phyloP scores from a whole-genome alignment of 92 coral and sea anemone species.

The Paramuricea clavata region DNA sequence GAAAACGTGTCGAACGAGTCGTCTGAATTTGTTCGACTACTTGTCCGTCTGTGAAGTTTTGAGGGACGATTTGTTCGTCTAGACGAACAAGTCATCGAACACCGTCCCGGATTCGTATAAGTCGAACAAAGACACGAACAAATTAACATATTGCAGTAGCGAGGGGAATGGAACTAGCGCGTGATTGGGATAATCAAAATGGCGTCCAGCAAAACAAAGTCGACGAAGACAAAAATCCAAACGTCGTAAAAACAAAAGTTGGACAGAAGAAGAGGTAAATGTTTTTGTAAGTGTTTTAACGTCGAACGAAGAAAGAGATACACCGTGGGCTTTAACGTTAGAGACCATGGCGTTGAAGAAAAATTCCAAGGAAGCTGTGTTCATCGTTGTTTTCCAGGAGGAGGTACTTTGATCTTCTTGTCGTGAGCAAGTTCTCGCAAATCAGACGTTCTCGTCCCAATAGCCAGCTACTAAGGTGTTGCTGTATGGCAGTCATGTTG shows the following conservation, averaged over 20 bases:
- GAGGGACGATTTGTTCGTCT: conserved; percentile 30
- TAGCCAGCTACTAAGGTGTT: not conserved
- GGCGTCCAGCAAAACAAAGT: not conserved
- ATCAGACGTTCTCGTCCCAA: not conserved
- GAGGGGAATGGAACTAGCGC: conserved; percentile 27
- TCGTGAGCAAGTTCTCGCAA: not conserved
- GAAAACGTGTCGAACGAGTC: conserved; percentile 27
- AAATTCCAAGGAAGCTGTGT: conserved; percentile 46
- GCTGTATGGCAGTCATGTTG: not conserved
- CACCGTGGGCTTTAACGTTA: conserved; percentile 43
- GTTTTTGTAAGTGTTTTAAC: conserved; percentile 32
- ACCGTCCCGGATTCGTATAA: not conserved
- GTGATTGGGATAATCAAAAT: not conserved
- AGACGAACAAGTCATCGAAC: conserved; percentile 45
- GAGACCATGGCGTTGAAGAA: conserved; percentile 50
- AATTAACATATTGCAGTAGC: not conserved
- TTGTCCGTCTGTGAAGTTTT: conserved; percentile 35
- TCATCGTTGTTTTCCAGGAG: not conserved
- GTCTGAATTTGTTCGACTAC: conserved; percentile 40
- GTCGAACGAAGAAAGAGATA: conserved; percentile 53
- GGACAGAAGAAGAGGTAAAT: conserved; percentile 41
- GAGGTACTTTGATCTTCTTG: not conserved
- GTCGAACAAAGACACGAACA: conserved; percentile 24
- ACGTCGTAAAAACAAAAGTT: conserved; percentile 33
- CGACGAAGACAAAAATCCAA: not conserved